Evolutionary conservation across 2,888 invertebrate genomes (phyloP).

Genomic region (Lottia gigantea): DNA sequence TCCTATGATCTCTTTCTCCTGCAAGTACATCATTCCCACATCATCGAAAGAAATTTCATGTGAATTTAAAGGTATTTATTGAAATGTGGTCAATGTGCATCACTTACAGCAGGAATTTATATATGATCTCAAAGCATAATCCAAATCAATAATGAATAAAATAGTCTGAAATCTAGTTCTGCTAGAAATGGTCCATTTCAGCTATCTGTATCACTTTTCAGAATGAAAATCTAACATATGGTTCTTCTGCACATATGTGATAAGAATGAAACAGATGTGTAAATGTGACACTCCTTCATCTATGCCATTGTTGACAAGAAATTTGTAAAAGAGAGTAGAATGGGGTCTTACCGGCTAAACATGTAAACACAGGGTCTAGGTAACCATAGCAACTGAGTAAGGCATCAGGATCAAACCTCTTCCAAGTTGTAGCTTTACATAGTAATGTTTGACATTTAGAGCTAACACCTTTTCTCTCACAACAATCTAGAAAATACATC

Average conservation of each 20-base stretch:
- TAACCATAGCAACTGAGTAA: conserved; percentile 15
- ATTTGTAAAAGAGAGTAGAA: neutral
- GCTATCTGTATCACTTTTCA: neutral
- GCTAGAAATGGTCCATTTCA: too few relatives aligned
- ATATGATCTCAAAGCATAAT: too few relatives aligned
- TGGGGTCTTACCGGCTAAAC: conserved; percentile 16
- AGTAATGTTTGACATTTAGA: conserved; percentile 15
- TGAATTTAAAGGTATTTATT: too few relatives aligned
- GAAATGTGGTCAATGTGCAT: too few relatives aligned
- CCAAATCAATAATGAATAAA: too few relatives aligned
- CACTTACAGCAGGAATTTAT: too few relatives aligned
- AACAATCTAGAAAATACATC: conserved; percentile 16
- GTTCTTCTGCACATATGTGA: too few relatives aligned
- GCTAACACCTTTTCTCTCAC: conserved; percentile 8
- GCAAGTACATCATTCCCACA: neutral
- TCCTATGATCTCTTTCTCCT: conserved; percentile 19
- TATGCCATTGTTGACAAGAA: too few relatives aligned
- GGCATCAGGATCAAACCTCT: conserved; percentile 12
- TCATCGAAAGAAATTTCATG: too few relatives aligned
- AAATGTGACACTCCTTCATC: too few relatives aligned
- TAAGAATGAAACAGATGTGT: too few relatives aligned
- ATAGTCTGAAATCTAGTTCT: too few relatives aligned
- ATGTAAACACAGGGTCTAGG: conserved; percentile 13
- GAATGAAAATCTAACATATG: neutral
- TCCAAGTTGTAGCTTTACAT: conserved; percentile 7